Evolutionary conservation across 2,797 vertebrate genomes (phyloP).

Genomic region (Hypotaenidia philippensis): DNA sequence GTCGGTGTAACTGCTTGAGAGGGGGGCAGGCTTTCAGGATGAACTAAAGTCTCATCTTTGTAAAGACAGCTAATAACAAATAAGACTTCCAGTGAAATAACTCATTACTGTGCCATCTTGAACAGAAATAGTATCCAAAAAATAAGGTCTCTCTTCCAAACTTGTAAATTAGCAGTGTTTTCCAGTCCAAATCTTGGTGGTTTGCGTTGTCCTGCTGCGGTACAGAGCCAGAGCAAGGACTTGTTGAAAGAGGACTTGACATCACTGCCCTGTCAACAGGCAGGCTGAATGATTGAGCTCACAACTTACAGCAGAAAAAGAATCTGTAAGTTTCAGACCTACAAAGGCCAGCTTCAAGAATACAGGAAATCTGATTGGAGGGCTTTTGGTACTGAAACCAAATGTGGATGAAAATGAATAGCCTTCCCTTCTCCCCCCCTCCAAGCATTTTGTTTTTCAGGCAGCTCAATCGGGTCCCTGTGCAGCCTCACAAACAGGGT

Average conservation of each 20-base stretch:
- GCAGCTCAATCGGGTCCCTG: background rate
- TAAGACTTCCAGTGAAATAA: background rate
- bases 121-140: background rate
- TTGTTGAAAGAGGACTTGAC: background rate
- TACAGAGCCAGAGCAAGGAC: background rate
- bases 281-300: background rate
- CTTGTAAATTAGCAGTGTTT: background rate
- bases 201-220: background rate
- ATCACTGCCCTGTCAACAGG: background rate
- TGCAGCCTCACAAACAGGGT: background rate
- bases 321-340: background rate
- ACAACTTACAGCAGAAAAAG: background rate
- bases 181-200: background rate
- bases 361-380: background rate
- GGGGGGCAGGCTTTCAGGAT: background rate
- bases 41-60: background rate
- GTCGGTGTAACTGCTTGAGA: background rate
- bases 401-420: background rate
- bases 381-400: background rate
- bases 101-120: background rate
- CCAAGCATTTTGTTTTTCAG: background rate
- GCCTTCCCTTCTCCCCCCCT: background rate
- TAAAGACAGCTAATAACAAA: background rate
- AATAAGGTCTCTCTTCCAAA: background rate
- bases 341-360: background rate